These are phyloP conservation scores for Heterocephalus glaber DNA, from an alignment of 2,113 vertebrate species.

Conservation along the genomic window DNA sequence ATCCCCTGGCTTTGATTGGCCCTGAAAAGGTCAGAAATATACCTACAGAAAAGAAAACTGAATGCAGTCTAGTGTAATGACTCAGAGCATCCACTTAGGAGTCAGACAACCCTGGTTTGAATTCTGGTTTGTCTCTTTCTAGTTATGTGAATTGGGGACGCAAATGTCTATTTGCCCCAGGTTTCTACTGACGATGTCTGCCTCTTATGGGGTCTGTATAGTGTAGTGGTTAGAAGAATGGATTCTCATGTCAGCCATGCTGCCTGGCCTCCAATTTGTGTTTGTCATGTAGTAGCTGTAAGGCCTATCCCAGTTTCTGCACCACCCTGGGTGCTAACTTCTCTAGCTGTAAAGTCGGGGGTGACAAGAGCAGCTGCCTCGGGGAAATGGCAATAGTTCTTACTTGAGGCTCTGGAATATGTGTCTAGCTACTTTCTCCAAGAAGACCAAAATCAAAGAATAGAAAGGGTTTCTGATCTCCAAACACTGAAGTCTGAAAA, in stretches of 20 bases:
- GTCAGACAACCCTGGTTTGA: neutral
- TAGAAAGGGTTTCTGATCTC: neutral
- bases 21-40: neutral
- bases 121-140: neutral
- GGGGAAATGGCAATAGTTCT: neutral
- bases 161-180: neutral
- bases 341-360: neutral
- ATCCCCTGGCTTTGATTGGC: neutral
- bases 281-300: neutral
- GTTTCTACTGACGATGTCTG: neutral
- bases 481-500: neutral
- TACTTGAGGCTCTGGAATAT: neutral
- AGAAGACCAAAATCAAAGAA: constrained; percentile 12
- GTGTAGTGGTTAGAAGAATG: neutral
- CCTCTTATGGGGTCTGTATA: neutral
- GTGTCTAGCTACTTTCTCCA: neutral
- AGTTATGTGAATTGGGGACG: neutral
- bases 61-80: neutral
- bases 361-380: neutral
- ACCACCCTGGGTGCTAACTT: neutral
- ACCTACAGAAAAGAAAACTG: neutral
- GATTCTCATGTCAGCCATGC: neutral
- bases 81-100: neutral
- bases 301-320: neutral
- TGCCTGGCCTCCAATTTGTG: neutral